phyloP scores from a whole-genome alignment of 1,140 invertebrate genomes.

The Pogonomyrmex californicus region DNA sequence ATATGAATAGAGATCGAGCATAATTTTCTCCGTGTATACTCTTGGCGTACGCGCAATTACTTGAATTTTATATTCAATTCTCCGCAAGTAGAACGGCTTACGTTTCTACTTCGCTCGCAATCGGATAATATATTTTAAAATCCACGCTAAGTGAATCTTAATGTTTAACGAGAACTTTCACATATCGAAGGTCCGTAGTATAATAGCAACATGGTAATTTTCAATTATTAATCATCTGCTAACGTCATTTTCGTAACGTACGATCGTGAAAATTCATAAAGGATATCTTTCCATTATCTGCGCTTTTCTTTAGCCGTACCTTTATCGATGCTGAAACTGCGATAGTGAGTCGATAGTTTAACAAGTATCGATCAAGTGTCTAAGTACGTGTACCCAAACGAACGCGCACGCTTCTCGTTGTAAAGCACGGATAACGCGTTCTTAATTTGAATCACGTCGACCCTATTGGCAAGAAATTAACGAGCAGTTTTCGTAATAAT shows the following conservation, averaged over 20 bases:
- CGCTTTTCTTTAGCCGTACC: conserved; percentile 27
- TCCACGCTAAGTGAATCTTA: background rate
- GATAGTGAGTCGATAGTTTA: conserved; percentile 51
- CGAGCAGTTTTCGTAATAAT: conserved; percentile 65
- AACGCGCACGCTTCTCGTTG: conserved; percentile 40
- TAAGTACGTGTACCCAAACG: conserved; percentile 30
- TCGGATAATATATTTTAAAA: background rate
- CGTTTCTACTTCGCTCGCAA: conserved; percentile 25
- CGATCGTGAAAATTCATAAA: conserved; percentile 48
- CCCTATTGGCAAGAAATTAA: conserved; percentile 56
- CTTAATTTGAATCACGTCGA: conserved; percentile 65
- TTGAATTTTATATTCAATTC: conserved; percentile 51
- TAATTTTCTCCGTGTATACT: conserved; percentile 34
- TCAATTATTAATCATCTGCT: conserved; percentile 35
- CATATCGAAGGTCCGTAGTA: background rate
- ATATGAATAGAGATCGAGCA: conserved; percentile 46
- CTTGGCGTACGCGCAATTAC: conserved; percentile 48
- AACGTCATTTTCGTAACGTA: background rate
- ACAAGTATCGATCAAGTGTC: conserved; percentile 59
- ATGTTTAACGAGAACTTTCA: conserved; percentile 2
- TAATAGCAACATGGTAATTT: conserved; percentile 13
- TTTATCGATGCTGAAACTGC: conserved; percentile 19
- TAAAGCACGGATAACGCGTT: conserved; percentile 58
- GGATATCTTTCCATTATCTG: conserved; percentile 48
- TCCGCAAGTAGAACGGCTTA: conserved; percentile 18